Percentiles rank a stretch among this genome's conserved stretches.
Conservation (phyloP, 2,113 vertebrate genomes). For the Turnix velox region DNA sequence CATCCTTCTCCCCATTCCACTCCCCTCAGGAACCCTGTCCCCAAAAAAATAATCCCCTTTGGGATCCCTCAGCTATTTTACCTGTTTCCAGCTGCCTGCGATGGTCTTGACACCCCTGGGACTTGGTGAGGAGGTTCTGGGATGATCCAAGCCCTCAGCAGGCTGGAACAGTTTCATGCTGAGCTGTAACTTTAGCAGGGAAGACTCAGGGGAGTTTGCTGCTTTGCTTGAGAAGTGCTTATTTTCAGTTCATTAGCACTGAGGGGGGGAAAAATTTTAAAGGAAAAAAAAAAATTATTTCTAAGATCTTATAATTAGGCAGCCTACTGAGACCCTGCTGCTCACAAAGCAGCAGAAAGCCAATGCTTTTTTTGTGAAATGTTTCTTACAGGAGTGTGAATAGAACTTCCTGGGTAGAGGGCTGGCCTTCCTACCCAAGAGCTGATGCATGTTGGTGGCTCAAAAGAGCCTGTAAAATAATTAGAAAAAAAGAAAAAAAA, state of each 20-base stretch:
- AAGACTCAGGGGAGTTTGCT: constrained; percentile 33
- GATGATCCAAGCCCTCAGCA: not conserved
- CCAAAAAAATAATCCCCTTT: not conserved
- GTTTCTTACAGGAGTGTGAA: not conserved
- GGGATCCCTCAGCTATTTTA: not conserved
- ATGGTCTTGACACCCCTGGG: not conserved
- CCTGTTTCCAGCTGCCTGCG: not conserved
- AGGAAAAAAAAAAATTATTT: not conserved
- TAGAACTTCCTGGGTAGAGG: not conserved
- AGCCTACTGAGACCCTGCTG: not conserved
- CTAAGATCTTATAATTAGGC: constrained; percentile 51
- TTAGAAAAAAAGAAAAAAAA: accelerated
- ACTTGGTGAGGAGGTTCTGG: not conserved
- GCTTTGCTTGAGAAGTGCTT: constrained; percentile 30
- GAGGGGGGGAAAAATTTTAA: too few relatives aligned
- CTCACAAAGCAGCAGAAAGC: not conserved
- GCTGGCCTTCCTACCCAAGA: not conserved
- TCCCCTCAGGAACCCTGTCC: not conserved
- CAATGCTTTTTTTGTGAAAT: not conserved
- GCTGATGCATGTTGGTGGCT: not conserved
- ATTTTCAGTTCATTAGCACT: constrained; percentile 55
- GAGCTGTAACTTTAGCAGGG: not conserved
- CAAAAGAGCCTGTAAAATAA: not conserved
- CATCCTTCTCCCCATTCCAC: not conserved
- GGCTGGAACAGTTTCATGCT: not conserved